Percentiles rank a stretch among this genome's conserved stretches.
Conservation (phyloP, 2,113 vertebrate species). For the Fulmarus glacialis region DNA sequence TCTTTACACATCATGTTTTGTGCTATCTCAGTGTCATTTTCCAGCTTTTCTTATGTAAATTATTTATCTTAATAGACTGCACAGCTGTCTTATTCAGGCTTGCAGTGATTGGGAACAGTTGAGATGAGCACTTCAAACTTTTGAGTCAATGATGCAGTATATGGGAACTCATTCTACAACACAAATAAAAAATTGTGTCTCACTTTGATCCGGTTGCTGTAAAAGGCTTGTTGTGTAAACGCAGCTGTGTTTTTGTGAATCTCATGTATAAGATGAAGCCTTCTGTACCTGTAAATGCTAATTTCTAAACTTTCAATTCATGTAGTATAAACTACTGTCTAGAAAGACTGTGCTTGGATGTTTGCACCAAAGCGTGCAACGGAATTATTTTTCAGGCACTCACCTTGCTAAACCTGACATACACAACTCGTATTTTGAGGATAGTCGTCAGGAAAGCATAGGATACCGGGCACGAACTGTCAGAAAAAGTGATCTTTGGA, state of each 20-base stretch:
- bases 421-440: neutral
- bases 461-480: neutral
- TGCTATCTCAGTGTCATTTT: neutral
- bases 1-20: neutral
- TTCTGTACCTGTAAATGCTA: neutral
- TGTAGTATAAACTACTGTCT: neutral
- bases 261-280: neutral
- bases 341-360: neutral
- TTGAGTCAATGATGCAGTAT: neutral
- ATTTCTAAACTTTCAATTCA: neutral
- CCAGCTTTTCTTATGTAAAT: neutral
- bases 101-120: neutral
- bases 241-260: neutral
- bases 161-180: neutral
- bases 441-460: neutral
- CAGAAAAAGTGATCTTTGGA: neutral
- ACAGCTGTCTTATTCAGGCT: constrained; percentile 3
- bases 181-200: neutral
- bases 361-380: neutral
- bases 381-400: neutral
- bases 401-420: neutral
- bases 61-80: neutral
- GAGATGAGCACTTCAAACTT: neutral
- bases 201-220: neutral
- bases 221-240: neutral